A percentile compares a stretch with the other conserved stretches of the same genome.
These are phyloP conservation scores for Malurus alboscapulatus DNA, from an alignment of 2,113 vertebrate species.

Conservation along the genomic window DNA sequence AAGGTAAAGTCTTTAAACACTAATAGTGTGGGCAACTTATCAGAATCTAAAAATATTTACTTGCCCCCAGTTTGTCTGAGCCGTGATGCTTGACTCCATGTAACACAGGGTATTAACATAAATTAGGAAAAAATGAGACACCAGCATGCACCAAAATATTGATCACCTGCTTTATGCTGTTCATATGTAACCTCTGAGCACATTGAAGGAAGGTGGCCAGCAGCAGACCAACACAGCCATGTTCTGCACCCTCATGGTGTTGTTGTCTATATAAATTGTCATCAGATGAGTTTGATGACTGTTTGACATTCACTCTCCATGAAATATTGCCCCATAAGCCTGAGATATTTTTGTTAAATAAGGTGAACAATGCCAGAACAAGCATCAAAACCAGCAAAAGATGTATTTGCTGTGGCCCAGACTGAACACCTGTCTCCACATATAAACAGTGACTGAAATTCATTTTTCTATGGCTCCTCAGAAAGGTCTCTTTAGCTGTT, in stretches of 20 bases:
- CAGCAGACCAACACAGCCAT: fast-evolving
- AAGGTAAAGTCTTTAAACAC: neutral
- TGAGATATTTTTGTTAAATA: neutral
- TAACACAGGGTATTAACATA: neutral
- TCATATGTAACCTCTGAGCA: neutral
- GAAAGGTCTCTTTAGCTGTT: neutral
- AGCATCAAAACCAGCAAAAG: neutral
- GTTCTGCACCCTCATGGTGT: neutral
- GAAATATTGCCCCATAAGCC: neutral
- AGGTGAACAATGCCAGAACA: neutral
- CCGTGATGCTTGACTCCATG: fast-evolving
- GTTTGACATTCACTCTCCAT: neutral
- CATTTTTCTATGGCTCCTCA: neutral
- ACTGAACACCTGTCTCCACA: neutral
- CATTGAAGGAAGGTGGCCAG: neutral
- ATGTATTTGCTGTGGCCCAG: neutral
- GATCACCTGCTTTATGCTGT: neutral
- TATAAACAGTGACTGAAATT: neutral
- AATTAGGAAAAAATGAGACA: neutral
- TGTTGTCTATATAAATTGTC: fast-evolving
- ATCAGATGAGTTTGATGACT: neutral
- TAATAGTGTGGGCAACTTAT: neutral
- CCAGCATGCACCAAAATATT: neutral
- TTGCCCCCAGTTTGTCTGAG: fast-evolving
- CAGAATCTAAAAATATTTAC: neutral